Base-by-base conservation (phyloP, 1,140 invertebrate genomes). In the Drosophila parvula region DNA sequence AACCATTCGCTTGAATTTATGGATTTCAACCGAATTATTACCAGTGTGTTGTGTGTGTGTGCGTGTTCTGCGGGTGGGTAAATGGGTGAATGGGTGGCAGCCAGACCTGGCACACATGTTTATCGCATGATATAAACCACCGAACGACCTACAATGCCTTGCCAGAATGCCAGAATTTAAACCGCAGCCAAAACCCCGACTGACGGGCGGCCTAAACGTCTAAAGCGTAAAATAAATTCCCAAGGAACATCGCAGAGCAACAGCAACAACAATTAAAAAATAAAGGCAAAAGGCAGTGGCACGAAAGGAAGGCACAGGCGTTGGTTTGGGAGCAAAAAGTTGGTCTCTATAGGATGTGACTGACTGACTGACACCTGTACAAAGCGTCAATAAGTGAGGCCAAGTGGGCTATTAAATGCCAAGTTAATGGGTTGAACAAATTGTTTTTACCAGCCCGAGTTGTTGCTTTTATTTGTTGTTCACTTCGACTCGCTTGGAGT, bases 351-450 rank as follows among this genome's bases (percentile, higher is more conserved):
- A 27, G 41, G 65, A n/a, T n/a, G n/a, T n/a, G n/a, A n/a, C n/a
- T n/a, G n/a, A 59, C 68, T 71, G 65, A 59, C 68, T 71, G 65
- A 71, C 69, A 73, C 67, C 67, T 73, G 65, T 71, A 71, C 53
- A 71, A 50, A 59, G 68, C 67, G 51, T 59, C 69, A 40, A 71
- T 73, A 73, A 73, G 51, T 59, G 68, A 71, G 69, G 69, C 65
- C 69, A 73, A 73, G 69, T 73, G 67, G 69, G 36, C 69, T 48
- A 71, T 73, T 71, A 73, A 73, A 71, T 73, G 69, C 65, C 67
- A 73, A 73, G 44, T 73, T 71, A 71, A 73, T 73, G 55, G 53
- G 43, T 71, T 50, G 65, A 50, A 71, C 67, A 71, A 71, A 71
- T 71, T 59, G 68, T 71, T 71, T 70, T 47, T 57, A 56, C 65